A percentile compares a stretch with the other conserved stretches of the same genome.
Conservation (phyloP, 2,888 invertebrate genomes). For the Eugnorisma glareosa region DNA sequence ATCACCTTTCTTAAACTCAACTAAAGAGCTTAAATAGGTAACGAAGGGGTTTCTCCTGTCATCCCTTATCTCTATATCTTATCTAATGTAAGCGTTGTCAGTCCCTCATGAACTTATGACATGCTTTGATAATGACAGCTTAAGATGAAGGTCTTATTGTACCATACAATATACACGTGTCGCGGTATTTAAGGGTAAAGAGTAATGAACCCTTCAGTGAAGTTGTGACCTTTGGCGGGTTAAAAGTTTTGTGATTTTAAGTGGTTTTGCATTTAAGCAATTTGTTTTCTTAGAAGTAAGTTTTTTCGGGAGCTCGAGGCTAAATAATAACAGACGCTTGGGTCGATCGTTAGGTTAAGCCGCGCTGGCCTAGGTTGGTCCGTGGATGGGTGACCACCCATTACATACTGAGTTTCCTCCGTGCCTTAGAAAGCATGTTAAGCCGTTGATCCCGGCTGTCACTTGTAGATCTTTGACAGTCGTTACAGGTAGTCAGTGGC, state of each 20-base stretch:
- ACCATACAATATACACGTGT: conserved; percentile 51
- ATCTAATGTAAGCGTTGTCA: conserved; percentile 49
- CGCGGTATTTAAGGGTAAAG: conserved; percentile 43
- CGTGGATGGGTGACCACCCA: too few species aligned
- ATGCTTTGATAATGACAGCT: conserved; percentile 56
- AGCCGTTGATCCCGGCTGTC: too few species aligned
- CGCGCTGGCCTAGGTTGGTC: too few species aligned
- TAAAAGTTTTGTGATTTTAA: not conserved
- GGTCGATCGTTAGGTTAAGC: too few species aligned
- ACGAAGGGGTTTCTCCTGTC: conserved; percentile 27
- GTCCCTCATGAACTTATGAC: conserved; percentile 59
- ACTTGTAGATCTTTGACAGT: too few species aligned
- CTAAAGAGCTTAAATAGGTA: conserved; percentile 16
- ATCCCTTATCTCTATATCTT: conserved; percentile 44
- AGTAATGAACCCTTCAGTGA: conserved; percentile 38
- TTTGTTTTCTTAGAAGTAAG: too few species aligned
- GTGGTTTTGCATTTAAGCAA: too few species aligned
- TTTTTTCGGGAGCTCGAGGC: too few species aligned
- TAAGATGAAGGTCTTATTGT: conserved; percentile 59
- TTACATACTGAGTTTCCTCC: too few species aligned
- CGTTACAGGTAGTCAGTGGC: too few species aligned
- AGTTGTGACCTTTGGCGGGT: conserved; percentile 9
- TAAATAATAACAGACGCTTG: too few species aligned
- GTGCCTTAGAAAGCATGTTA: too few species aligned
- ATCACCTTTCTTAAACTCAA: conserved; percentile 27